Percentiles rank a stretch among this genome's conserved stretches.
These are phyloP conservation scores for Morpho helenor DNA, from an alignment of 2,888 invertebrate species.

Conservation along the genomic window DNA sequence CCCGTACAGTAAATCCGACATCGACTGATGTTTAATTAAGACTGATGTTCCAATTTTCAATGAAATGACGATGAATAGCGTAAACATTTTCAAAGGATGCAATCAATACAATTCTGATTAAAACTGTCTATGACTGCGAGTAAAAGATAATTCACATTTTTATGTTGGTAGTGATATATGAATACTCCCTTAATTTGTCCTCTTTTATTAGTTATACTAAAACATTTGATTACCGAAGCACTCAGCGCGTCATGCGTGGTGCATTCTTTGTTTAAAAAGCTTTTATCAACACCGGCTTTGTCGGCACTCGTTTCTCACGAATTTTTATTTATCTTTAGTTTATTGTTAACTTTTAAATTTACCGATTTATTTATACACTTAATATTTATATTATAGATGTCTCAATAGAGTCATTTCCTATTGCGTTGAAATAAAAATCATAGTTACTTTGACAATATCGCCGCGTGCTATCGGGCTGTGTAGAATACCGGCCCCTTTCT, in stretches of 20 bases:
- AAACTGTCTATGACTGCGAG: background rate
- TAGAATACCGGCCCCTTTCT: too few species aligned
- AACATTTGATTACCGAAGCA: background rate
- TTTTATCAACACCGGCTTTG: background rate
- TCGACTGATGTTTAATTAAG: background rate
- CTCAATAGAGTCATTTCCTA: too few species aligned
- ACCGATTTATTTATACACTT: too few species aligned
- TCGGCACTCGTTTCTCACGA: background rate
- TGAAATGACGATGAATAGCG: constrained; percentile 10
- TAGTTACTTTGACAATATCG: too few species aligned
- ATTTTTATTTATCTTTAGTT: background rate
- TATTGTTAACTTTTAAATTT: background rate
- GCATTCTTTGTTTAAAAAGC: background rate
- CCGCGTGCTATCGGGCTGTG: too few species aligned
- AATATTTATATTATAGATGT: too few species aligned
- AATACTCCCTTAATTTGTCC: background rate
- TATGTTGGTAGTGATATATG: constrained; percentile 1
- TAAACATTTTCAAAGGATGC: constrained; percentile 9
- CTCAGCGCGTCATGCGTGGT: background rate
- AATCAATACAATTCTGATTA: constrained; percentile 2
- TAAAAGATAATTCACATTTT: constrained; percentile 3
- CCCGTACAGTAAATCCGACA: too few species aligned
- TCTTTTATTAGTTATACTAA: constrained; percentile 1
- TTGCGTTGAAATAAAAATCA: too few species aligned
- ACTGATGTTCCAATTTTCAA: constrained; percentile 8